phyloP scores from a whole-genome alignment of 1,140 invertebrate genomes.

The Nymphalis io region DNA sequence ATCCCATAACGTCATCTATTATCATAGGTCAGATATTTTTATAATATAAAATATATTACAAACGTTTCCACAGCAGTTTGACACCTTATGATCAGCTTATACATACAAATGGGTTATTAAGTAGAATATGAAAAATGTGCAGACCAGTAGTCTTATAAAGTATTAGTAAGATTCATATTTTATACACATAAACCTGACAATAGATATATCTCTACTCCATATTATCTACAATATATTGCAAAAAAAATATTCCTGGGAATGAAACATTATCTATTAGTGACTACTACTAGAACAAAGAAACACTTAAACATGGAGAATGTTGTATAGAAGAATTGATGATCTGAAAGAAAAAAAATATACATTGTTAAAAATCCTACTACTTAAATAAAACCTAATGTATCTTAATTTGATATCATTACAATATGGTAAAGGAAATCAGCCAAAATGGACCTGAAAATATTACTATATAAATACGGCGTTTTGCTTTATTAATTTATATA shows the following conservation, averaged over 20 bases:
- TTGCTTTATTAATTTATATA: no score
- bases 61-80: slow-evolving; percentile 22
- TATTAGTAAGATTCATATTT: not conserved
- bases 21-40: slow-evolving; percentile 5
- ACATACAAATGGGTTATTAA: slow-evolving; percentile 13
- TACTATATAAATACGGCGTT: no score
- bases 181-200: not conserved
- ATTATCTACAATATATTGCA: slow-evolving; percentile 17
- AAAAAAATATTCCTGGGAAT: slow-evolving; percentile 22
- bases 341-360: slow-evolving; percentile 3
- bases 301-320: slow-evolving; percentile 17
- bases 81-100: slow-evolving; percentile 19
- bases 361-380: not conserved
- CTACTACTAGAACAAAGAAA: slow-evolving; percentile 12
- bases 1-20: slow-evolving; percentile 11
- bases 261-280: slow-evolving; percentile 16
- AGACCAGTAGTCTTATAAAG: slow-evolving; percentile 5
- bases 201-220: not conserved
- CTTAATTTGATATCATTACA: no score
- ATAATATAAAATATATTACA: slow-evolving; percentile 32
- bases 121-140: slow-evolving; percentile 17
- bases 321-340: slow-evolving; percentile 2
- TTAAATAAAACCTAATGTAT: no score
- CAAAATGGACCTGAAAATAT: no score
- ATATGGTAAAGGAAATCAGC: no score